A percentile compares a stretch with the other conserved stretches of the same genome.
phyloP scores from a whole-genome alignment of 1,140 invertebrate species.

The Panonychus citri region DNA sequence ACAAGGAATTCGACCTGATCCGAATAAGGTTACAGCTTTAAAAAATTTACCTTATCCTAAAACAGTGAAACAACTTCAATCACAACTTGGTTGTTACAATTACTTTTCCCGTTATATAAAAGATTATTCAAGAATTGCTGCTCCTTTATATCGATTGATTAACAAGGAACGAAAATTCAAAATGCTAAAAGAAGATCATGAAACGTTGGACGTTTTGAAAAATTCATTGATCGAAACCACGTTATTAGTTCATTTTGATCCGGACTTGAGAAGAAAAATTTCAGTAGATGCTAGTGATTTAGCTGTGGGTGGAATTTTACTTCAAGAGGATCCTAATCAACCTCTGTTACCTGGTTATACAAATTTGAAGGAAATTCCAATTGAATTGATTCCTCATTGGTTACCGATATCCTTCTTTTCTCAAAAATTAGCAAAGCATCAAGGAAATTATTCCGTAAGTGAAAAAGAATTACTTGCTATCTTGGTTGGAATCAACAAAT shows the following conservation, averaged over 20 bases:
- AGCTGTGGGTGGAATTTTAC: not conserved
- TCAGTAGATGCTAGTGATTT: not conserved
- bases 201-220: conserved; percentile 14
- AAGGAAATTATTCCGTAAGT: not conserved
- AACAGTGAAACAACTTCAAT: conserved; percentile 19
- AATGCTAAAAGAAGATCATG: not conserved
- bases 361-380: too few species aligned
- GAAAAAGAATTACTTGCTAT: not conserved
- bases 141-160: conserved; percentile 18
- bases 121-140: conserved; percentile 17
- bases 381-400: too few species aligned
- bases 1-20: conserved; percentile 19
- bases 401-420: too few species aligned
- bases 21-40: conserved; percentile 18
- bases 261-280: not conserved
- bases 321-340: too few species aligned
- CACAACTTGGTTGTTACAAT: conserved; percentile 23
- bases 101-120: not conserved
- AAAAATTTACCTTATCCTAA: conserved; percentile 13
- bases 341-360: too few species aligned
- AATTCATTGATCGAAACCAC: not conserved
- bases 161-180: not conserved
- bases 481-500: not conserved
- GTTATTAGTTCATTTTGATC: not conserved
- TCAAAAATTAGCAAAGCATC: conserved; percentile 3